Evolutionary conservation across 2,797 vertebrate genomes (phyloP), one percentile per base, ranked within the genome.

Genomic region (Melanogrammus aeglefinus): DNA sequence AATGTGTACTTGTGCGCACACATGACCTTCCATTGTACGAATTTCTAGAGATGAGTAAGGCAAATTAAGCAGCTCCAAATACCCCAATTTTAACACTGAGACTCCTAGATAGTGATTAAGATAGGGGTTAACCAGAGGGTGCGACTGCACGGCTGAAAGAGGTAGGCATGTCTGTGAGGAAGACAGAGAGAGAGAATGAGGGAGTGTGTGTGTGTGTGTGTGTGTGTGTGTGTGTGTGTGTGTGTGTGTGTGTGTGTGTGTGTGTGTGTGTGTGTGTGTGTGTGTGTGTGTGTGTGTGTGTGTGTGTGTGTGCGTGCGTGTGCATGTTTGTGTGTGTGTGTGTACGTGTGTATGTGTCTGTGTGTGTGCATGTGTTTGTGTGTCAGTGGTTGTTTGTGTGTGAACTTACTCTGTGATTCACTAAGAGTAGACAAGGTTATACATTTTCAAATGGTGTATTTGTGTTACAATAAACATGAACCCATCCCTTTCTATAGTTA

Each of bases 171-270:
- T 73, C 5, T 73, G 14, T 73, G 72, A 35, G 31, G 31, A 31
- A 2, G 72, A 13, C 4, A 35, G 29, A 5, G 21, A 21, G 35
- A 36, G 35, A 6, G 35, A 35, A 4, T 38, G 35, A 39, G 72
- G 38, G 72, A 10, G 72, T 73, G 72, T 39, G 36, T 39, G 35
- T 73, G 21, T 74, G 36, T 27, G 21, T 41, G n/a, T 74, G 38
- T 44, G 73, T 44, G n/a, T 74, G 73, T 29, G 39, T 74, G 73
- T 47, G 39, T 44, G 73, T 74, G 24, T 74, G 73, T 41, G 21
- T 39, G 72, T 39, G 18, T 73, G 72, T 39, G 72, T 38, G 72
- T 39, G 72, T 38, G 72, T 39, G 35, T 39, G 6, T 74, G 36
- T 27, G 18, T 74, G 21, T 74, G 36, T 41, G 72, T 74, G 21